Percentiles rank a stretch among this genome's conserved stretches.
Conservation (phyloP, 2,888 invertebrate genomes). For the Eustalomyia histrio region DNA sequence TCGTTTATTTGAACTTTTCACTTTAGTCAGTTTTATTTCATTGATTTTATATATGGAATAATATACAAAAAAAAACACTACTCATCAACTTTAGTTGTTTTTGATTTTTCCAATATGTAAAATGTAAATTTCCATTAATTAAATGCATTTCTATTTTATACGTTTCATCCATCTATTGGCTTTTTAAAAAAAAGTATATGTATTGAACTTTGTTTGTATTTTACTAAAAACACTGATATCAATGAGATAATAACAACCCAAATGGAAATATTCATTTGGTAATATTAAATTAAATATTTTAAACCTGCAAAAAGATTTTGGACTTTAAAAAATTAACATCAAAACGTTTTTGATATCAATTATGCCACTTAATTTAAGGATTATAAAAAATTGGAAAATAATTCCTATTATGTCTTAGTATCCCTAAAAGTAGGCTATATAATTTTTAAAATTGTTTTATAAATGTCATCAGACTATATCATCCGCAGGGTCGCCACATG, state of each 20-base stretch:
- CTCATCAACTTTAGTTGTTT: background rate
- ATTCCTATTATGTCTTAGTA: too few species aligned
- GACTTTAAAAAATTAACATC: too few species aligned
- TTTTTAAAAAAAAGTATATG: background rate
- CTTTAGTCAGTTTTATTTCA: background rate
- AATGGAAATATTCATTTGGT: too few species aligned
- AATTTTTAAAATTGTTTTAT: too few species aligned
- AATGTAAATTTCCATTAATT: slow-evolving; percentile 67
- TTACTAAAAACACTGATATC: slow-evolving; percentile 8
- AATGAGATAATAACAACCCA: background rate
- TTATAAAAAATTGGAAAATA: too few species aligned
- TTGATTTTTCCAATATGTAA: slow-evolving; percentile 3
- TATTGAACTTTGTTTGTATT: background rate
- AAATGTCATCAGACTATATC: too few species aligned
- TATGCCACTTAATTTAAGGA: too few species aligned
- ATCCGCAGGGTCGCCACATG: too few species aligned
- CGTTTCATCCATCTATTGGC: slow-evolving; percentile 9
- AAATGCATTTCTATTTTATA: slow-evolving; percentile 57
- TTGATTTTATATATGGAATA: background rate
- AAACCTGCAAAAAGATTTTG: slow-evolving; percentile 8
- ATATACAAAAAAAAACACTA: background rate
- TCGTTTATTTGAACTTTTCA: background rate
- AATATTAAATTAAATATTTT: background rate
- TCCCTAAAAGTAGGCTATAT: too few species aligned
- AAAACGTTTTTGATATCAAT: too few species aligned